phyloP scores from a whole-genome alignment of 1,140 invertebrate genomes.

The Zaprionus taronus region DNA sequence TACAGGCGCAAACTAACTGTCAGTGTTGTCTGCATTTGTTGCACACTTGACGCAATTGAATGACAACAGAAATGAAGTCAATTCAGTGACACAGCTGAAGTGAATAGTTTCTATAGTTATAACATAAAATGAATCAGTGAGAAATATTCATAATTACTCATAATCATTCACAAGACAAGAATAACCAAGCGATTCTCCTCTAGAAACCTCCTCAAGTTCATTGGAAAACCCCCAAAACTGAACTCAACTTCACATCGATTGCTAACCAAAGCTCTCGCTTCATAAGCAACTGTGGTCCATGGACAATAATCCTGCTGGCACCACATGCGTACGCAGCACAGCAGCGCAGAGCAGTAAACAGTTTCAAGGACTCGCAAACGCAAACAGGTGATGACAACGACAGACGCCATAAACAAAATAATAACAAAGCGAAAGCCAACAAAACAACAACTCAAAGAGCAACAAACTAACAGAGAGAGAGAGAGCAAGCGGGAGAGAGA shows the following conservation, averaged over 20 bases:
- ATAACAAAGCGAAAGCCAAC: constrained; percentile 68
- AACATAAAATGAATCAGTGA: too few species aligned
- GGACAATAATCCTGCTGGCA: constrained; percentile 50
- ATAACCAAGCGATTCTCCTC: too few species aligned
- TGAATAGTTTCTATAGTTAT: too few species aligned
- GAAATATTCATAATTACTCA: too few species aligned
- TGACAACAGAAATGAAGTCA: background rate
- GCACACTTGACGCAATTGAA: background rate
- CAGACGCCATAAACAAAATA: constrained; percentile 73
- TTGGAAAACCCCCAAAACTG: background rate
- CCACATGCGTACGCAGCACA: constrained; percentile 32
- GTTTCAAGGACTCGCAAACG: constrained; percentile 79
- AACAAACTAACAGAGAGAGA: constrained; percentile 19
- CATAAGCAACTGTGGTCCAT: constrained; percentile 36
- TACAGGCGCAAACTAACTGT: background rate
- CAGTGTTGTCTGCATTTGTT: background rate
- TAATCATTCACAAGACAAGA: too few species aligned
- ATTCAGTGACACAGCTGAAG: background rate
- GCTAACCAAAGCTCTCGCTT: constrained; percentile 21
- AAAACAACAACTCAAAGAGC: constrained; percentile 44
- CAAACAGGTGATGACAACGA: constrained; percentile 80
- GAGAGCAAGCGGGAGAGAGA: constrained; percentile 9
- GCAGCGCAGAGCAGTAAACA: constrained; percentile 27
- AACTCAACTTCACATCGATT: background rate
- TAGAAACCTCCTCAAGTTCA: too few species aligned